Conservation (phyloP, 2,797 vertebrate genomes). For the Phrynocephalus vlangalii region DNA sequence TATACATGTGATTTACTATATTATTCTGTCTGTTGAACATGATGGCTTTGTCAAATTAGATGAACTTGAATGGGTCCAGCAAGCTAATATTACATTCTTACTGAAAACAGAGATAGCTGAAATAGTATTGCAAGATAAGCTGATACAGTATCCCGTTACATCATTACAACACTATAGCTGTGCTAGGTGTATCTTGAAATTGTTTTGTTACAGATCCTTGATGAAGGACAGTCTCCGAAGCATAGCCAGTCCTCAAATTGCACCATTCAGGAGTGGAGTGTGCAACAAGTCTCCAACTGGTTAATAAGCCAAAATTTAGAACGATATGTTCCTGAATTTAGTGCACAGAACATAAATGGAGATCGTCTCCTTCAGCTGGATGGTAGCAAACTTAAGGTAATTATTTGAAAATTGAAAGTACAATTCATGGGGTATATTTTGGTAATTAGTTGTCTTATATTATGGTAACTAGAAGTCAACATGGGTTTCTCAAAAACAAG, state of each 20-base stretch:
- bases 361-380: constrained; percentile 91
- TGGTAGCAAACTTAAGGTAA: constrained; percentile 91
- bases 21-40: not conserved
- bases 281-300: constrained; percentile 94
- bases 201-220: constrained; percentile 85
- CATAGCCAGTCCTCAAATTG: constrained; percentile 86
- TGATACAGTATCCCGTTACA: fast-evolving
- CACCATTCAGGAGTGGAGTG: constrained; percentile 89
- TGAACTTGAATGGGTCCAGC: not conserved
- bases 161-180: not conserved
- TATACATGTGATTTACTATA: not conserved
- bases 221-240: constrained; percentile 87
- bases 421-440: not conserved
- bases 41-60: not conserved
- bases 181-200: constrained; percentile 18
- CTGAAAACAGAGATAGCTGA: not conserved
- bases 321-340: constrained; percentile 92
- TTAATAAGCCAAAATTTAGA: constrained; percentile 90
- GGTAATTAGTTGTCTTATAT: not conserved
- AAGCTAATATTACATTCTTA: not conserved
- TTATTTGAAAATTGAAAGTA: not conserved
- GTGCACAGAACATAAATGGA: constrained; percentile 90
- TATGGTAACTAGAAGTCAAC: too few relatives aligned
- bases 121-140: constrained; percentile 7
- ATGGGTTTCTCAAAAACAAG: too few relatives aligned